Conservation (phyloP, 2,113 vertebrate species). For the Clarias magur region DNA sequence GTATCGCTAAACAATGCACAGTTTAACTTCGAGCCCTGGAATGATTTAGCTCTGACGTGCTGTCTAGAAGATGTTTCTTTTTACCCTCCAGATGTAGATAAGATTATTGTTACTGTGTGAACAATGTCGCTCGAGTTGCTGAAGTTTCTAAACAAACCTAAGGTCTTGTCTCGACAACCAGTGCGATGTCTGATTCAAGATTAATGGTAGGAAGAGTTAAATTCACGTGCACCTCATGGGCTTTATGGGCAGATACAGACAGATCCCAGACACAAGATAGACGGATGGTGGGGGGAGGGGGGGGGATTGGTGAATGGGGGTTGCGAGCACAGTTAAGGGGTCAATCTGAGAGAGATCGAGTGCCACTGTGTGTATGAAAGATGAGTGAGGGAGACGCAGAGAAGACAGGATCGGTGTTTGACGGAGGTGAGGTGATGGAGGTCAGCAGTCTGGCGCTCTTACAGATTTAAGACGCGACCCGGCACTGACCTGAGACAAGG, state of each 20-base stretch:
- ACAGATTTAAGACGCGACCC: conserved; percentile 21
- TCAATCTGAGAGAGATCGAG: conserved; percentile 62
- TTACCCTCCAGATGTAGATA: background rate
- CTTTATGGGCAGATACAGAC: conserved; percentile 66
- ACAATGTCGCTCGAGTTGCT: background rate
- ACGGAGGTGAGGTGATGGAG: conserved; percentile 34
- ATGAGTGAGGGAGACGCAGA: conserved; percentile 26
- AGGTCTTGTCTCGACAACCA: background rate
- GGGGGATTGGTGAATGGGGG: conserved; percentile 51
- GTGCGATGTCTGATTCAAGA: conserved; percentile 68
- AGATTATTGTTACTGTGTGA: background rate
- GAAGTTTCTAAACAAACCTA: background rate
- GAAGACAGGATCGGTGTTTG: conserved; percentile 26
- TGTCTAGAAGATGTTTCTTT: background rate
- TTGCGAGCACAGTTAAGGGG: conserved; percentile 59
- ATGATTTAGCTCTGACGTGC: background rate
- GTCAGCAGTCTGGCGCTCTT: conserved; percentile 1
- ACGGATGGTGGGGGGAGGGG: conserved; percentile 16
- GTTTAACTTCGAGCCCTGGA: background rate
- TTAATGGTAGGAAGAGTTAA: conserved; percentile 71
- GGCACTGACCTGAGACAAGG: conserved; percentile 19
- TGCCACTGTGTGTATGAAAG: conserved; percentile 57
- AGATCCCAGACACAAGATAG: conserved; percentile 63
- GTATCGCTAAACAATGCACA: background rate
- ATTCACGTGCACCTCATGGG: conserved; percentile 60